Evolutionary conservation across 2,888 invertebrate genomes (phyloP), one percentile per base, ranked within the genome.

Genomic region (Erebia ligea): DNA sequence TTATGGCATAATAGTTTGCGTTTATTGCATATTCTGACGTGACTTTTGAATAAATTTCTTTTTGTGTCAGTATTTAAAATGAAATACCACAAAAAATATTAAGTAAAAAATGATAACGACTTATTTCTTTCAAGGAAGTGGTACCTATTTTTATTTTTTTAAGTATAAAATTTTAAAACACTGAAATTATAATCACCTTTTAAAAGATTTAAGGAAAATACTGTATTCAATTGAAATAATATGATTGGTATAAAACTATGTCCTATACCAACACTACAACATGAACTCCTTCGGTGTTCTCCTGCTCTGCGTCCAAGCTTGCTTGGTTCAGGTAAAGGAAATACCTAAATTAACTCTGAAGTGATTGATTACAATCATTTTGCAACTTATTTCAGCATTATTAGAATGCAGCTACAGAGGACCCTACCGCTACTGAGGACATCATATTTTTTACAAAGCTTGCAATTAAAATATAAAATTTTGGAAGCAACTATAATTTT

Each of bases 351-450:
- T 57, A 57, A 10, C n/a, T n/a, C n/a, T n/a, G n/a, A n/a, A n/a
- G n/a, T n/a, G n/a, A n/a, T n/a, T n/a, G n/a, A n/a, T n/a, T n/a
- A n/a, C n/a, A n/a, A n/a, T n/a, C n/a, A n/a, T n/a, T n/a, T n/a
- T n/a, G n/a, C n/a, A n/a, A n/a, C n/a, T n/a, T n/a, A n/a, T n/a
- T n/a, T n/a, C n/a, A n/a, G n/a, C n/a, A n/a, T n/a, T n/a, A n/a
- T n/a, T n/a, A n/a, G n/a, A n/a, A n/a, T 74, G 66, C 77, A 77
- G 57, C 77, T 79, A 67, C 77, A 78, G 17, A 71, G 76, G 68
- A 76, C 75, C 71, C 68, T 72, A n/a, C 84, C 82, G 48, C 34
- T 61, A 76, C 70, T 65, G 82, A 80, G 61, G 21, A 56, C n/a
- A n/a, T n/a, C n/a, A 10, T 6, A 40, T 40, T 40, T 40, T 40